These are phyloP conservation scores for Chelidonichthys spinosus DNA, from an alignment of 2,797 vertebrate species.

Conservation along the genomic window DNA sequence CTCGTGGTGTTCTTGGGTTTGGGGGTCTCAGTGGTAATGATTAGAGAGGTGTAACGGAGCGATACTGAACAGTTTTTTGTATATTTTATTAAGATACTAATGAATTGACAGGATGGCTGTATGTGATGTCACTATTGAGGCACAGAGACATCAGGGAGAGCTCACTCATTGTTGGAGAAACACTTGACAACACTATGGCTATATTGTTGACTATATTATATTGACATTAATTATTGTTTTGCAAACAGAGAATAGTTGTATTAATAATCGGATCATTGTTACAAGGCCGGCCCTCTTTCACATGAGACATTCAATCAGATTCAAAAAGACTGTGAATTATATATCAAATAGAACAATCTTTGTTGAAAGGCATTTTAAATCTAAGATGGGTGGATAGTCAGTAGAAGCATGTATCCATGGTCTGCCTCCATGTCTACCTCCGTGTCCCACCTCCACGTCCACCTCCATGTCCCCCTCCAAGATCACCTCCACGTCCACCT, in stretches of 20 bases:
- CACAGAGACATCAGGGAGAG: neutral
- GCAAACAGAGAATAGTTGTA: no score
- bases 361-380: neutral
- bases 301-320: neutral
- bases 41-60: neutral
- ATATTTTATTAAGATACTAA: conserved; percentile 1
- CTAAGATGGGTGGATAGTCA: neutral
- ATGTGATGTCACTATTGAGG: neutral
- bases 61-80: neutral
- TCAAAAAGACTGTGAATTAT: neutral
- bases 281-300: neutral
- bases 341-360: conserved; percentile 1
- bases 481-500: no score
- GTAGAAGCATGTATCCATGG: neutral
- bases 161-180: neutral
- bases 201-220: no score
- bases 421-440: neutral
- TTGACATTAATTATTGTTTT: no score
- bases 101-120: neutral
- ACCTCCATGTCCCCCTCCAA: no score
- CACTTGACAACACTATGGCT: neutral
- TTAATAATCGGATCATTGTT: neutral
- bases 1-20: conserved; percentile 5
- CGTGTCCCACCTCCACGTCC: no score
- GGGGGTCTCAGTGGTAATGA: conserved; percentile 14